phyloP scores from a whole-genome alignment of 2,797 vertebrate genomes.

The Orientallactaga sibirica region DNA sequence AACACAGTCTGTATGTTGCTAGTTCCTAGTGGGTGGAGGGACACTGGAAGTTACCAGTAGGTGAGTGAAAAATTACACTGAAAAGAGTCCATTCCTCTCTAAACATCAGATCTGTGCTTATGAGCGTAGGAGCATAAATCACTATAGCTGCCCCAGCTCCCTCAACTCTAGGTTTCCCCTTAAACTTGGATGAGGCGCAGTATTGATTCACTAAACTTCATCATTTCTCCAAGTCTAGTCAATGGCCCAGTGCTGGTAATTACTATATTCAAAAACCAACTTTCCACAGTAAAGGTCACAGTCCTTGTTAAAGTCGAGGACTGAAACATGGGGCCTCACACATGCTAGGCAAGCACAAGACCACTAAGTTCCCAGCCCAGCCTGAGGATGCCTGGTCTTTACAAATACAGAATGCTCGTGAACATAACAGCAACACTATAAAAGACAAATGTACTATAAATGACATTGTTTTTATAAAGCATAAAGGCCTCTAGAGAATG shows the following conservation, averaged over 20 bases:
- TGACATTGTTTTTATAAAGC: not conserved
- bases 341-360: not conserved
- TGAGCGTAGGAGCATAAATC: not conserved
- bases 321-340: not conserved
- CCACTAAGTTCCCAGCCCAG: no score
- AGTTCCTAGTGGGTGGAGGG: not conserved
- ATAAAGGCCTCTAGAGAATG: not conserved
- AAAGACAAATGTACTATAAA: not conserved
- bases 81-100: not conserved
- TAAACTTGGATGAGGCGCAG: not conserved
- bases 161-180: not conserved
- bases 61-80: not conserved
- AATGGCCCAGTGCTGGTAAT: no score
- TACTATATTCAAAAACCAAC: not conserved
- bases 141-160: not conserved
- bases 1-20: not conserved
- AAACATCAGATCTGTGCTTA: not conserved
- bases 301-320: not conserved
- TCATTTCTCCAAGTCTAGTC: not conserved
- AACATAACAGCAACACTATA: not conserved
- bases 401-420: constrained; percentile 30
- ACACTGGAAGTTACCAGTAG: not conserved
- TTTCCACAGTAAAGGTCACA: not conserved
- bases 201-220: not conserved
- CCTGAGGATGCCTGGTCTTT: not conserved